These are phyloP conservation scores for Euwallacea fornicatus DNA, from an alignment of 1,140 invertebrate species.

Conservation along the genomic window DNA sequence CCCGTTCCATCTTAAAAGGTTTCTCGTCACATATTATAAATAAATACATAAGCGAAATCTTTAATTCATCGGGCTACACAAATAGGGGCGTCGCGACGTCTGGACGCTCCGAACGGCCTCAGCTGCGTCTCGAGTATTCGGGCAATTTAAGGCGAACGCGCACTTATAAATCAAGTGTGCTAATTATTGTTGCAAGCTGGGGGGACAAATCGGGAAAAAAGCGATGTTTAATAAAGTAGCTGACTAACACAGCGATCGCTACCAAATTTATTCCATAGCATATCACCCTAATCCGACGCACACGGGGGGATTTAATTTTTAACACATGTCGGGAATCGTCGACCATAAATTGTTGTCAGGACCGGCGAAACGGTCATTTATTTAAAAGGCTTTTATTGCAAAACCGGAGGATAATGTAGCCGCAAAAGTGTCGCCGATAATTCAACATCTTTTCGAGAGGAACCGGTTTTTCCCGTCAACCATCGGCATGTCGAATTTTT, in stretches of 20 bases:
- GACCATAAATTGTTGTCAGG: constrained; percentile 18
- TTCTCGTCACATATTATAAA: not conserved
- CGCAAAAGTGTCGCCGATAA: constrained; percentile 23
- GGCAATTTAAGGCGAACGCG: too few relatives aligned
- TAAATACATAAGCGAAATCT: too few relatives aligned
- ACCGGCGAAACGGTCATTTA: constrained; percentile 14
- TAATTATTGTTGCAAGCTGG: too few relatives aligned
- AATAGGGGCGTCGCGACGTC: constrained; percentile 20
- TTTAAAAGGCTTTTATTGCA: constrained; percentile 27
- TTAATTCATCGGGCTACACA: not conserved
- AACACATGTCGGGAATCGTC: constrained; percentile 18
- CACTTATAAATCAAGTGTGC: too few relatives aligned
- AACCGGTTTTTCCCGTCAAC: constrained; percentile 18
- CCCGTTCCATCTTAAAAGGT: constrained; percentile 2
- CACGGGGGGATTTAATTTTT: constrained; percentile 24
- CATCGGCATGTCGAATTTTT: constrained; percentile 13
- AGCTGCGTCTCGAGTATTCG: constrained; percentile 7
- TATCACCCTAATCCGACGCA: constrained; percentile 17
- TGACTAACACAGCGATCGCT: not conserved
- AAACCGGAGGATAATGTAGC: constrained; percentile 17
- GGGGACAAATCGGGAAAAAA: constrained; percentile 2
- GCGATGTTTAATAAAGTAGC: not conserved
- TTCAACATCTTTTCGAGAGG: constrained; percentile 17
- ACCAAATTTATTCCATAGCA: constrained; percentile 9
- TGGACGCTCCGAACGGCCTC: constrained; percentile 15